These are phyloP conservation scores for Chymomyza procnemis DNA, from an alignment of 2,888 invertebrate species.

Conservation along the genomic window DNA sequence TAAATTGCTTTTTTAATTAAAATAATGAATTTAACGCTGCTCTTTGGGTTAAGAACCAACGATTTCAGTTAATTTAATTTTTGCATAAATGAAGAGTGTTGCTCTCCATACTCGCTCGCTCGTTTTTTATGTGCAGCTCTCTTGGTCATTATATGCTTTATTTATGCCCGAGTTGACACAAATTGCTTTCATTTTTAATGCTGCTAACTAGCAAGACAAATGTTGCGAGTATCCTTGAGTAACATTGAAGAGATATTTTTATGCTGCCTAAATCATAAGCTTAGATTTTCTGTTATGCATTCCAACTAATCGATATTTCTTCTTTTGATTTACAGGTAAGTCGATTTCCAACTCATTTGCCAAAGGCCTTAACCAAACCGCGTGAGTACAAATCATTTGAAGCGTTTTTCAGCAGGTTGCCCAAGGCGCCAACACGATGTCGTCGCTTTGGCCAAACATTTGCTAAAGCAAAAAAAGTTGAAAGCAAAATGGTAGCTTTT, in stretches of 20 bases:
- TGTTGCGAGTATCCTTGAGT: not conserved
- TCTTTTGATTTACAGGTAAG: conserved; percentile 2
- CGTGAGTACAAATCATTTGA: not conserved
- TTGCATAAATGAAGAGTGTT: conserved; percentile 14
- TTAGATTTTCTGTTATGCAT: not conserved
- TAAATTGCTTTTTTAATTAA: conserved; percentile 59
- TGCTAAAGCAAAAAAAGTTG: not conserved
- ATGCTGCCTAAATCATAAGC: not conserved
- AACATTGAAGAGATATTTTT: not conserved
- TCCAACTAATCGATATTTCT: not conserved
- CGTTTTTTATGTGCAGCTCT: not conserved
- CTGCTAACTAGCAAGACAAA: not conserved
- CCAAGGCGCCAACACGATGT: not conserved
- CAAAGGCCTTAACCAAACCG: not conserved
- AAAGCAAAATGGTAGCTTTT: not conserved
- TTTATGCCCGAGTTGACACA: not conserved
- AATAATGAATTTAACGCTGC: conserved; percentile 35
- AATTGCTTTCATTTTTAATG: not conserved
- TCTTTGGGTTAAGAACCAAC: not conserved
- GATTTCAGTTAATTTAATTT: conserved; percentile 30
- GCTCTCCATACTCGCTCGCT: too few species aligned
- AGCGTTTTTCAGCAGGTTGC: not conserved
- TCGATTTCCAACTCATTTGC: not conserved
- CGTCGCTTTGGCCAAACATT: not conserved
- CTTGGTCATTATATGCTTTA: not conserved